Evolutionary conservation across 30 jellyfish, hydroid and myxozoan genomes (phyloP).

Genomic region (Aurelia sp.): DNA sequence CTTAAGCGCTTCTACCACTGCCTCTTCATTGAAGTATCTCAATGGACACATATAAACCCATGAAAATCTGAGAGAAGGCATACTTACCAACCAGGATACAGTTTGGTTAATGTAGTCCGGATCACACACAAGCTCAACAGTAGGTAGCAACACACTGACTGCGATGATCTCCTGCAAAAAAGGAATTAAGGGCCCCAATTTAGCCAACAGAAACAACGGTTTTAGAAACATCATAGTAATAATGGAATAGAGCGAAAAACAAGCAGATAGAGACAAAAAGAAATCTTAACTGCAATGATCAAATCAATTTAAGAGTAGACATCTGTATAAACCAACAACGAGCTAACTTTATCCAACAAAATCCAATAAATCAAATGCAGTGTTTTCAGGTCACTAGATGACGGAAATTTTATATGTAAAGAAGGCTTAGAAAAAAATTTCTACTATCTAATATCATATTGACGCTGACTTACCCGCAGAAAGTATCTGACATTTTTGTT

Average conservation of each 20-base stretch:
- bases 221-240: not conserved
- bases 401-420: not conserved
- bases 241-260: too few species aligned
- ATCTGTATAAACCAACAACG: too few species aligned
- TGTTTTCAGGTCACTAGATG: too few species aligned
- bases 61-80: not conserved
- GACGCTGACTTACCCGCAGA: constrained; percentile 51
- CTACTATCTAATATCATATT: not conserved
- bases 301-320: too few species aligned
- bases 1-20: too few species aligned
- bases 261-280: too few species aligned
- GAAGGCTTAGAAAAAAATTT: not conserved
- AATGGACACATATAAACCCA: too few species aligned
- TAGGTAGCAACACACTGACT: constrained; percentile 88
- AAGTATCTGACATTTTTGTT: constrained; percentile 69
- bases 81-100: constrained; percentile 92
- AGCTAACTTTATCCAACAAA: too few species aligned
- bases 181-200: not conserved
- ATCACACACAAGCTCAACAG: constrained; percentile 93
- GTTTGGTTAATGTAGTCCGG: constrained; percentile 97
- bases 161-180: constrained; percentile 78
- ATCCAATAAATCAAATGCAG: too few species aligned
- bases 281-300: too few species aligned
- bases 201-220: not conserved
- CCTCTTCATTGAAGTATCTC: too few species aligned